Evolutionary conservation across 2,113 vertebrate genomes (phyloP), one percentile per base, ranked within the genome.

Genomic region (Elanoides forficatus): DNA sequence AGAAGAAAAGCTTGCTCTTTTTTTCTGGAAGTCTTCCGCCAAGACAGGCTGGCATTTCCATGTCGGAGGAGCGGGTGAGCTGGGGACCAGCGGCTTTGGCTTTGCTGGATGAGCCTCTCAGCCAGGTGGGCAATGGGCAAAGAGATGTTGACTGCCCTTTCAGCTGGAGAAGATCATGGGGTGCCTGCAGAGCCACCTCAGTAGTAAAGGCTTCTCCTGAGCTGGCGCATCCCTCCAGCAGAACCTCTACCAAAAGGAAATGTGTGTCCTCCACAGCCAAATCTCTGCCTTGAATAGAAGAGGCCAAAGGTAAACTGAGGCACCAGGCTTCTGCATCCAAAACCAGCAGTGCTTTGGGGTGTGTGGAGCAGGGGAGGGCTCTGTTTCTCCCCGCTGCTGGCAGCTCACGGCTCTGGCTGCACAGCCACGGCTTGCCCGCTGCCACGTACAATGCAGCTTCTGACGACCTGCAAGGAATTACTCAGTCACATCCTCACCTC

Each of bases 51-150:
- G 68, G 42, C 34, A 29, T n/a, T 48, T 68, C 32, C 26, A 5
- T 18, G 22, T 6, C 1, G 2, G 72, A 78, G 56, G 63, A 62
- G 29, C 0, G 0, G 56, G 13, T 5, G 19, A 42, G 59, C 42
- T 2, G 5, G 43, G 21, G 9, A 9, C 22, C 4, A 1, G 71
- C 21, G n/a, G 14, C 50, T 56, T 43, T 23, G 50, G 36, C 62
- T 70, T 15, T 62, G 45, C 70, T 2, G 4, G 55, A 7, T 18
- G 74, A 75, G 19, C 30, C 7, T 47, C 53, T 29, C 0, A 0
- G 34, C 55, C 10, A 7, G 45, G 40, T 3, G 1, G 30, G 15
- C 2, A 4, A 10, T 14, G 40, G 82, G 40, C 22, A 15, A 73
- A 12, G 81, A 27, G 70, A 7, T 22, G 22, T 4, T 50, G 11